Conservation (phyloP, 2,113 vertebrate genomes). For the Pitta sordida region DNA sequence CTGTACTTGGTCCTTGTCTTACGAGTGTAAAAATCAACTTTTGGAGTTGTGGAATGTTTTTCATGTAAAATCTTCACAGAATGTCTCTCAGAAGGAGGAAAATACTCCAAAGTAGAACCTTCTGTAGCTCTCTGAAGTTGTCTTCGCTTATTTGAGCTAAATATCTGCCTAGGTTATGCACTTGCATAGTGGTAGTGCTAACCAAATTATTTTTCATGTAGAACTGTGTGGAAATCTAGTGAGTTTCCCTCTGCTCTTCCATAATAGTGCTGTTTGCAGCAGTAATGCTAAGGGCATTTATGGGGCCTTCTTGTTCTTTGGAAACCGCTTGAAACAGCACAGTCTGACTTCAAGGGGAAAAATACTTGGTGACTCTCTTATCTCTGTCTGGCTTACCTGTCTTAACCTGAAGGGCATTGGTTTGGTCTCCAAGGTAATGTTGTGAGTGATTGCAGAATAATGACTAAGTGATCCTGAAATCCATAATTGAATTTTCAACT, state of each 20-base stretch:
- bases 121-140: background rate
- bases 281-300: background rate
- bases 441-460: background rate
- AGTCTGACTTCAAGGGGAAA: background rate
- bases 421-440: background rate
- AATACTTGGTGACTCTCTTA: accelerated
- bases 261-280: background rate
- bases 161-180: background rate
- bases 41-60: background rate
- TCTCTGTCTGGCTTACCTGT: background rate
- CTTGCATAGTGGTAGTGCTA: background rate
- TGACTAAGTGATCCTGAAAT: background rate
- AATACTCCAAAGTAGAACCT: background rate
- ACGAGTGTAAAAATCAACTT: background rate
- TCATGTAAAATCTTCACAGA: background rate
- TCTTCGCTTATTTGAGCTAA: background rate
- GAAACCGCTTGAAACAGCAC: background rate
- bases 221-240: background rate
- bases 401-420: background rate
- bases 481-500: accelerated
- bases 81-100: background rate
- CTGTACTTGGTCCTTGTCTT: background rate
- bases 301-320: background rate
- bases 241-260: background rate
- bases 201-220: background rate